Percentiles rank a stretch among this genome's conserved stretches.
Conservation (phyloP, 1,140 invertebrate genomes). For the Drosophila pruinosa region DNA sequence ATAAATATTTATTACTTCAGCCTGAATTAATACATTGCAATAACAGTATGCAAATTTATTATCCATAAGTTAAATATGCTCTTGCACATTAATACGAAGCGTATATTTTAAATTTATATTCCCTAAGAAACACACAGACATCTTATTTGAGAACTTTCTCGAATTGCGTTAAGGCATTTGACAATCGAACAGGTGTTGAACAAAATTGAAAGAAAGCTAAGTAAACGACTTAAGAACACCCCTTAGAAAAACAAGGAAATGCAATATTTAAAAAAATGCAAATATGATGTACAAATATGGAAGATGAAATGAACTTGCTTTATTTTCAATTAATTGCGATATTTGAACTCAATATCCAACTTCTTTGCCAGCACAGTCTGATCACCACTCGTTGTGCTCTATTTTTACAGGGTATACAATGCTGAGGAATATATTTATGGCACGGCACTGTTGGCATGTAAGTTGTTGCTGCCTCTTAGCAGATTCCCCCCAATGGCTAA, state of each 20-base stretch:
- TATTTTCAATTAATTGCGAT: too few species aligned
- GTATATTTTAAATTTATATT: too few species aligned
- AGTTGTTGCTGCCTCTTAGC: background rate
- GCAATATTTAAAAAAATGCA: too few species aligned
- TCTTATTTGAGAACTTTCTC: background rate
- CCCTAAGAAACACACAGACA: background rate
- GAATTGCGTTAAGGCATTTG: background rate
- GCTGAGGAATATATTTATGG: background rate
- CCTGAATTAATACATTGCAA: too few species aligned
- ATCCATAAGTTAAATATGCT: background rate
- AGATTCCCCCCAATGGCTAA: conserved; percentile 49
- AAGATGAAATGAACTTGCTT: too few species aligned
- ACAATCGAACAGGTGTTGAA: background rate
- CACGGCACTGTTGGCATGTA: background rate
- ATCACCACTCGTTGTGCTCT: too few species aligned
- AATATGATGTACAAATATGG: too few species aligned
- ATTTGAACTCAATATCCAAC: too few species aligned
- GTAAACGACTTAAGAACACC: background rate
- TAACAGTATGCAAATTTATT: too few species aligned
- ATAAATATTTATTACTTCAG: background rate
- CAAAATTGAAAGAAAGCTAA: background rate
- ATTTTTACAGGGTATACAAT: conserved; percentile 6
- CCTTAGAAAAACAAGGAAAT: background rate
- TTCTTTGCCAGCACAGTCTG: too few species aligned
- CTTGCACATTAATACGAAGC: background rate